These are phyloP conservation scores for Spodoptera littoralis DNA, from an alignment of 2,888 invertebrate genomes.

Conservation along the genomic window DNA sequence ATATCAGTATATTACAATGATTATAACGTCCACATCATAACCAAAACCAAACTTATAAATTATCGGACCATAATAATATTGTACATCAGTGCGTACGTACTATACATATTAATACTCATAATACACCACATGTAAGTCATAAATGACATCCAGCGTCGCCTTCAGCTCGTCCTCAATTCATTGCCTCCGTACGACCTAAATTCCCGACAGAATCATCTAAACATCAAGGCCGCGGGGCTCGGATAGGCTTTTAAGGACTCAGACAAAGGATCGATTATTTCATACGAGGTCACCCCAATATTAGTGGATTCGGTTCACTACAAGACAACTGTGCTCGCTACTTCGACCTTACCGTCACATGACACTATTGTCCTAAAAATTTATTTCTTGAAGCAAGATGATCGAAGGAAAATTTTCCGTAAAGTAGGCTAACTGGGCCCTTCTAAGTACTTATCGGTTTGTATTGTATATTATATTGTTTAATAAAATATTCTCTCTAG, in stretches of 20 bases:
- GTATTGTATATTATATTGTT: too few species aligned
- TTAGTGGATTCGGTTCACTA: slow-evolving; percentile 38
- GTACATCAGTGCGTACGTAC: too few species aligned
- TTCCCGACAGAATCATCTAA: slow-evolving; percentile 72
- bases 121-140: slow-evolving; percentile 33
- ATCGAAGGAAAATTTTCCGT: slow-evolving; percentile 6
- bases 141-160: slow-evolving; percentile 40
- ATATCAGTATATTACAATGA: neutral
- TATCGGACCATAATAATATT: too few species aligned
- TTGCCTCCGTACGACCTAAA: slow-evolving; percentile 69
- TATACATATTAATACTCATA: too few species aligned
- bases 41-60: neutral
- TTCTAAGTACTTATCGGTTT: too few species aligned
- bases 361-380: slow-evolving; percentile 6
- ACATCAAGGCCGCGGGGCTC: slow-evolving; percentile 68
- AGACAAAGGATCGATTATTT: slow-evolving; percentile 48
- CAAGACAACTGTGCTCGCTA: slow-evolving; percentile 26
- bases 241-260: slow-evolving; percentile 59
- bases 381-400: slow-evolving; percentile 5
- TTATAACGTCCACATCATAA: slow-evolving; percentile 9
- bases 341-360: slow-evolving; percentile 8
- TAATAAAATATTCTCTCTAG: too few species aligned
- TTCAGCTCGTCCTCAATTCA: slow-evolving; percentile 49
- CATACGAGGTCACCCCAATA: slow-evolving; percentile 45
- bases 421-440: neutral